Base-by-base conservation (phyloP, 2,888 invertebrate genomes). In the Sinohyriopsis cumingii region DNA sequence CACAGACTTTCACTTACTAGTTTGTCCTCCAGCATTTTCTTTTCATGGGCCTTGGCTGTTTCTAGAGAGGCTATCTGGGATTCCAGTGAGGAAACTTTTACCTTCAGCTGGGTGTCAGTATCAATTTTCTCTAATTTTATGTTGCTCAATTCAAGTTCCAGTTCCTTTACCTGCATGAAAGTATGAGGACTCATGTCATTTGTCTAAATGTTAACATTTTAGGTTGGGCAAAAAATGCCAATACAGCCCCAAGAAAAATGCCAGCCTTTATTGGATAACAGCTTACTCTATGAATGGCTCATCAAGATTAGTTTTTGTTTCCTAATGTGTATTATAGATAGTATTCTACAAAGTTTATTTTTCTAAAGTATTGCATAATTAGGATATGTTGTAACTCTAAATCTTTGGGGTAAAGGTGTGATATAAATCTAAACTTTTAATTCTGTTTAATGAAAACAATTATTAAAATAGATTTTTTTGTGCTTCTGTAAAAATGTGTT, bases 11-110 rank as follows among this genome's bases (percentile, higher is more conserved):
- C 55, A 72, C 85, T 81, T 76, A 87, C 87, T 56, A 86, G 68
- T 73, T 80, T 78, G 24, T 82, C 77, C n/a, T 78, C 72, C 5
- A 77, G 64, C 19, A 72, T 56, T 5, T 75, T 57, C 57, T 77
- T 79, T 64, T 84, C 81, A 19, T 76, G 69, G 53, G 81, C 68
- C 25, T 79, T 82, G 2, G 79, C 78, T 20, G 78, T 75, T 61
- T 85, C 80, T 25, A 84, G 64, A 18, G 80, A 79, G 45, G 74
- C 65, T 15, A 86, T 59, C 74, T 86, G 81, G 2, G 79, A 70
- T 69, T 86, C 84, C 20, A 86, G 76, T 12, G 82, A 80, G 22
- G 79, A 75, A 19, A 86, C 74, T 63, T 81, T 83, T 20, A 80
- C 81, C 56, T 82, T 66, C 59, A 86, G 76, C 63, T 84, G 82